Evolutionary conservation across 2,888 invertebrate genomes (phyloP).

Genomic region (Lingula anatina): DNA sequence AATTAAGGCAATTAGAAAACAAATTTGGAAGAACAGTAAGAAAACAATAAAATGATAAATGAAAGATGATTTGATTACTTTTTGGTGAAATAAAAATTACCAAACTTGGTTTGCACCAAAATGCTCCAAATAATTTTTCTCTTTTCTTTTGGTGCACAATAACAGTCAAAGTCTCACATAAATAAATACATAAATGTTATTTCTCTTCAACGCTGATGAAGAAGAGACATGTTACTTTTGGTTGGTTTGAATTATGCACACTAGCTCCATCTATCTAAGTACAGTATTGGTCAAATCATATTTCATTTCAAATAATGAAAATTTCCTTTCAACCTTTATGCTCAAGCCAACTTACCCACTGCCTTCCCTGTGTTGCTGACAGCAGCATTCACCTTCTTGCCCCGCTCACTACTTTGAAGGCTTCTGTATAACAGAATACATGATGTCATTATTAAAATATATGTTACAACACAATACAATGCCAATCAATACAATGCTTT

Average conservation of each 20-base stretch:
- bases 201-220: too few species aligned
- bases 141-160: too few species aligned
- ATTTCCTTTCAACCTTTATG: too few species aligned
- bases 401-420: slow-evolving; percentile 90
- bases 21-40: not conserved
- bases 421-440: slow-evolving; percentile 61
- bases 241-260: too few species aligned
- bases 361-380: slow-evolving; percentile 82
- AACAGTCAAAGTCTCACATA: slow-evolving; percentile 1
- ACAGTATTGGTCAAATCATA: too few species aligned
- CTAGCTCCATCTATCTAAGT: too few species aligned
- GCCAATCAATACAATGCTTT: too few species aligned
- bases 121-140: too few species aligned
- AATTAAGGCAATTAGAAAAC: not conserved
- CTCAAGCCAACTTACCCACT: slow-evolving; percentile 51
- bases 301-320: too few species aligned
- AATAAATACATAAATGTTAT: too few species aligned
- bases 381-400: slow-evolving; percentile 87
- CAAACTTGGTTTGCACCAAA: too few species aligned
- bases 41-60: not conserved
- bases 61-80: not conserved
- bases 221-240: too few species aligned
- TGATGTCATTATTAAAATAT: slow-evolving; percentile 5
- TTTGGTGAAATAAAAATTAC: not conserved
- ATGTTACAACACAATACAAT: not conserved